These are phyloP conservation scores for Periparus ater DNA, from an alignment of 2,797 vertebrate species.

Conservation along the genomic window DNA sequence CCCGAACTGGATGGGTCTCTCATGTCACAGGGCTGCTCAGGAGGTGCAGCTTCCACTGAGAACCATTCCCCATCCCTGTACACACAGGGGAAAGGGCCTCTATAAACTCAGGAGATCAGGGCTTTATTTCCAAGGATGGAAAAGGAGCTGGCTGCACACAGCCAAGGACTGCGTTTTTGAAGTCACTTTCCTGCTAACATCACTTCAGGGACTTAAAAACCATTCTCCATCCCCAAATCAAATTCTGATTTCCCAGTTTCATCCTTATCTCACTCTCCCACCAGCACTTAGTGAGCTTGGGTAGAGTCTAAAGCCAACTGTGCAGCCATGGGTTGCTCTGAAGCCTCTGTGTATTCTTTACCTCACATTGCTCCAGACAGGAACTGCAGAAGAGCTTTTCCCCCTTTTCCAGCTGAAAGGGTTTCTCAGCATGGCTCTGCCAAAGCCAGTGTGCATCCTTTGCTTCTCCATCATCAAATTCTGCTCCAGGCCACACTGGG, in stretches of 20 bases:
- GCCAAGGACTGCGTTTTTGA: background rate
- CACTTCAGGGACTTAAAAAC: background rate
- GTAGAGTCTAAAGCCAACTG: accelerated
- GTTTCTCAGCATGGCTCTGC: background rate
- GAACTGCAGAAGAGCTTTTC: background rate
- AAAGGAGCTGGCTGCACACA: background rate
- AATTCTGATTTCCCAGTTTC: background rate
- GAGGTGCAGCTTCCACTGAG: background rate
- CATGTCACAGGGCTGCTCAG: background rate
- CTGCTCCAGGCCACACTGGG: accelerated
- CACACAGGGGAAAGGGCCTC: background rate
- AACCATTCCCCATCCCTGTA: background rate
- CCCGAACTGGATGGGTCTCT: background rate
- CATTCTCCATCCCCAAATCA: background rate
- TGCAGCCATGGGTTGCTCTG: background rate
- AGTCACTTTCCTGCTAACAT: background rate
- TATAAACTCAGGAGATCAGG: background rate
- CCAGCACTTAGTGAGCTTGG: background rate
- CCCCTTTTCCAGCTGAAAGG: background rate
- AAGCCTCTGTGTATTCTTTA: background rate
- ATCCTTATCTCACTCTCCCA: background rate
- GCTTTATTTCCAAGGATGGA: background rate
- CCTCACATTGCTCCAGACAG: background rate
- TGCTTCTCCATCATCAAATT: background rate
- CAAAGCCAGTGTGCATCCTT: background rate